Base-by-base conservation (phyloP, 2,113 vertebrate species). In the Danionella cerebrum region DNA sequence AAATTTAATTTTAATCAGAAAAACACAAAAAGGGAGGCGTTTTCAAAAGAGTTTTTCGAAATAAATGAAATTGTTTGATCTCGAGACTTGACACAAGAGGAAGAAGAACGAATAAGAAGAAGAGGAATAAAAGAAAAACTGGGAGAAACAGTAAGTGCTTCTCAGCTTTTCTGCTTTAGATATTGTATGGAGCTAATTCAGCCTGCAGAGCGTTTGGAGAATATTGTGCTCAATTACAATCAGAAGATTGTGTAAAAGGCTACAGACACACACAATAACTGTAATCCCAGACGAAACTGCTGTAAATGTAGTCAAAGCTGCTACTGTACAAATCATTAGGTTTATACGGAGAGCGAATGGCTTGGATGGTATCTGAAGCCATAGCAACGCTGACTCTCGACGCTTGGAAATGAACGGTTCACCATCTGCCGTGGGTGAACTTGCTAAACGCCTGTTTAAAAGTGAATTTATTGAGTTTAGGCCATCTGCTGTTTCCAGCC, bases 381-480 rank as follows among this genome's bases (percentile, higher is more conserved):
- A 63, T 63, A 11, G 59, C 59, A 48, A 48, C 33, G 14, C 33
- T 33, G 27, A 41, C 13, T 6, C 36, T 41, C 57, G 76, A n/a
- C 83, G 78, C 77, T 80, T 44, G 80, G 77, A 81, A 86, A 89
- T 86, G 83, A 87, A 87, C 87, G 79, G 82, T 78, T 58, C 79
- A 79, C 86, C 86, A 89, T 89, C 88, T 89, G 85, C 78, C 88
- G 79, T 74, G 71, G 79, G 74, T 76, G 79, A 82, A 79, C 83
- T 78, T 42, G 59, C 78, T 85, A 86, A 89, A 87, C 54, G 81
- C 75, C 83, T 45, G 71, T 88, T 88, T 88, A 86, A 86, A 88
- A 85, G 86, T 84, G n/a, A 84, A 82, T 89, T 86, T 86, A 88
- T 88, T 88, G 81, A 83, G 81, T 81, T 84, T 72, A 35, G 44